phyloP scores from a whole-genome alignment of 2,888 invertebrate genomes.

The Pegoplata infirma region DNA sequence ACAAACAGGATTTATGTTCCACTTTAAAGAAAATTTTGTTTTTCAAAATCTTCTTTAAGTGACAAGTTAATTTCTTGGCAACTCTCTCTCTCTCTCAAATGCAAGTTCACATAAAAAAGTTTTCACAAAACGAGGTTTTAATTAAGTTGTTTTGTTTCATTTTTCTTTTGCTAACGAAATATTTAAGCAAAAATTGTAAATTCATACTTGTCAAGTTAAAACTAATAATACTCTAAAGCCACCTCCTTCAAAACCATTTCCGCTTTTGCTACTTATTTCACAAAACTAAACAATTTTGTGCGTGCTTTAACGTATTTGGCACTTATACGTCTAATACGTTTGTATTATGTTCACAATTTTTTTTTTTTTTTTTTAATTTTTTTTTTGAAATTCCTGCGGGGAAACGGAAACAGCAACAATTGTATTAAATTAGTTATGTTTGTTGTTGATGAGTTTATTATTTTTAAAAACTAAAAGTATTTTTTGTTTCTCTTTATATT shows the following conservation, averaged over 20 bases:
- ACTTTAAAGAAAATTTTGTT: no score
- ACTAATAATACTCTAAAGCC: not conserved
- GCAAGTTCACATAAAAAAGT: no score
- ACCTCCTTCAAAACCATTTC: not conserved
- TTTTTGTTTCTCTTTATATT: not conserved
- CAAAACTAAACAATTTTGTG: not conserved
- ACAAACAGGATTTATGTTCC: no score
- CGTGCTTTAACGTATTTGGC: not conserved
- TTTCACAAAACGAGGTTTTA: not conserved
- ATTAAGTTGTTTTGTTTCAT: not conserved
- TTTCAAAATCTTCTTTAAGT: no score
- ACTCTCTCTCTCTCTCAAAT: no score
- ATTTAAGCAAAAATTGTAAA: not conserved
- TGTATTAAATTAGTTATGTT: conserved; percentile 47
- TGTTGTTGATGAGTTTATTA: conserved; percentile 24
- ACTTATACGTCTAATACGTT: not conserved
- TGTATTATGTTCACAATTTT: not conserved
- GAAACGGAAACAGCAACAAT: conserved; percentile 46
- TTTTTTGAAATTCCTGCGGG: not conserved
- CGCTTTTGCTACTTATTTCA: no score
- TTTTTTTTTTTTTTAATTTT: not conserved
- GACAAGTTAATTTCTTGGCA: no score
- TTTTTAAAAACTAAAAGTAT: not conserved
- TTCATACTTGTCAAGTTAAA: not conserved
- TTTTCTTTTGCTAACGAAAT: not conserved